Conservation (phyloP, 2,888 invertebrate genomes). For the Troilus luridus region DNA sequence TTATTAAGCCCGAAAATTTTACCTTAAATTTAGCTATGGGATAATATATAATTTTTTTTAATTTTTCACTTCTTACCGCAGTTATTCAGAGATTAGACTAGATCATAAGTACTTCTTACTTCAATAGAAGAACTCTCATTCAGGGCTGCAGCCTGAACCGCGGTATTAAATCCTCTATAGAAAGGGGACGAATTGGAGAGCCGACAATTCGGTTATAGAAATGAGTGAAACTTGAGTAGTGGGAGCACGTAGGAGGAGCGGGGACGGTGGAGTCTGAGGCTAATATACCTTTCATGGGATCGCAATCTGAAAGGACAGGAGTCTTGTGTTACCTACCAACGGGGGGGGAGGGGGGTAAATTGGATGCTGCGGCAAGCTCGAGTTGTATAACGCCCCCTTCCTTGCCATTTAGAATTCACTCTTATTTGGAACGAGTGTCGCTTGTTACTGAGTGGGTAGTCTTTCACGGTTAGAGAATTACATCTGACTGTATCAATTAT, state of each 20-base stretch:
- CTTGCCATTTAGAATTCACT: neutral
- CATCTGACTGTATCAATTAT: neutral
- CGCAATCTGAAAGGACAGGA: slow-evolving; percentile 32
- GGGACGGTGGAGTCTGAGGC: neutral
- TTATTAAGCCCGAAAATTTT: too few species aligned
- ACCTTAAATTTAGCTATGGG: too few species aligned
- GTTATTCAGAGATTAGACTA: neutral
- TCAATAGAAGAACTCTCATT: neutral
- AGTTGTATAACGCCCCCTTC: neutral
- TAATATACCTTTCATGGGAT: slow-evolving; percentile 24
- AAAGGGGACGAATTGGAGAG: neutral
- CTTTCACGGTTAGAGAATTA: neutral
- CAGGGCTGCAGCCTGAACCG: neutral
- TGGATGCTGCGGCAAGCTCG: neutral
- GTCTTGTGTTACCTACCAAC: slow-evolving; percentile 3
- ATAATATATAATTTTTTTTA: too few species aligned
- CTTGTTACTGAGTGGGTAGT: slow-evolving; percentile 7
- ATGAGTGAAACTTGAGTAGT: slow-evolving; percentile 29
- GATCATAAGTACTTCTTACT: neutral
- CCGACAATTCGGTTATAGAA: neutral
- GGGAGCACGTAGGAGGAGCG: neutral
- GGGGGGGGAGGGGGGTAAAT: neutral
- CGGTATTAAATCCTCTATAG: neutral
- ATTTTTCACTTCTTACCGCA: too few species aligned
- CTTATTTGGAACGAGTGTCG: neutral